A percentile compares a stretch with the other conserved stretches of the same genome.
phyloP scores from a whole-genome alignment of 2,888 invertebrate genomes.

The Allolobophora icterica region DNA sequence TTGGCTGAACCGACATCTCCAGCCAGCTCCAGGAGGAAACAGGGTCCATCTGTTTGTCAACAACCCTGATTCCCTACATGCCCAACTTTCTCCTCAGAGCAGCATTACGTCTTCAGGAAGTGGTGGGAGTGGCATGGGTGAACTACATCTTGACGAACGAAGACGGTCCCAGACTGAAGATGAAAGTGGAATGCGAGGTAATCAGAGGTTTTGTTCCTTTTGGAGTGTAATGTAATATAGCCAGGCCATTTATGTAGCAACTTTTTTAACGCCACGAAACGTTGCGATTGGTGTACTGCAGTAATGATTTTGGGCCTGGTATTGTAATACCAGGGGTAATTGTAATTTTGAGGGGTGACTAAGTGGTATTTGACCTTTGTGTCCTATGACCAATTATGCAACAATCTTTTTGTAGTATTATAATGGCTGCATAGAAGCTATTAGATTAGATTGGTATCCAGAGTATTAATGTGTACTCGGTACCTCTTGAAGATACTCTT shows the following conservation, averaged over 20 bases:
- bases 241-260: too few species aligned
- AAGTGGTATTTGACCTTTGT: neutral
- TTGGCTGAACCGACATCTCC: conserved; percentile 43
- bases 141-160: conserved; percentile 54
- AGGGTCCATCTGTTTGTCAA: conserved; percentile 60
- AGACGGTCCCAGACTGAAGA: conserved; percentile 53
- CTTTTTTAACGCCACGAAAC: neutral
- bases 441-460: too few species aligned
- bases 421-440: too few species aligned
- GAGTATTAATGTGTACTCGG: too few species aligned
- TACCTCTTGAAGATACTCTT: too few species aligned
- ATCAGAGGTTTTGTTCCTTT: neutral
- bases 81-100: conserved; percentile 71
- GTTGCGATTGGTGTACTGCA: neutral
- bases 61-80: conserved; percentile 71
- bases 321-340: neutral
- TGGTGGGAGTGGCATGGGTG: conserved; percentile 66
- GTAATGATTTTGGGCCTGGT: neutral
- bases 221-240: neutral
- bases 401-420: too few species aligned
- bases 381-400: too few species aligned
- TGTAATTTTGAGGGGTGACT: neutral
- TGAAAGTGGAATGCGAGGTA: conserved; percentile 71
- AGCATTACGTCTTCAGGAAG: conserved; percentile 75
- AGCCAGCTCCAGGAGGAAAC: conserved; percentile 15